These are phyloP conservation scores for Nerophis ophidion DNA, from an alignment of 2,113 vertebrate species.

Conservation along the genomic window DNA sequence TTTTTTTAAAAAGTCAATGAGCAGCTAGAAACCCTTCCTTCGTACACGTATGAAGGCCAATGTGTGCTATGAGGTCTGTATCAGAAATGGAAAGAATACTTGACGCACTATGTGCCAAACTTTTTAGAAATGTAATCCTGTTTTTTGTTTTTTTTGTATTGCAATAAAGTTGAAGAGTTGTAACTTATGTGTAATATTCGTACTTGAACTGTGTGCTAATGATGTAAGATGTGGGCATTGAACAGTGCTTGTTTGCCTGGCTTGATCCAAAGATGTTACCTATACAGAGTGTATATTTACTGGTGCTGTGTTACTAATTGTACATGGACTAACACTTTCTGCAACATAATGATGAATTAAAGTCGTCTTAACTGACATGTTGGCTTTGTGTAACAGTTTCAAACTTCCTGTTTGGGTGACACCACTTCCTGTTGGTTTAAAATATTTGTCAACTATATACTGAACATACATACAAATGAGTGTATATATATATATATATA, in stretches of 20 bases:
- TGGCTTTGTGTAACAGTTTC: neutral
- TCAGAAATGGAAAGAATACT: constrained; percentile 79
- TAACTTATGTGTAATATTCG: constrained; percentile 71
- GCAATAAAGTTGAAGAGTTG: constrained; percentile 62
- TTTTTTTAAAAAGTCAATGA: constrained; percentile 38
- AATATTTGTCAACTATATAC: too few relatives aligned
- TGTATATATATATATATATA: too few relatives aligned
- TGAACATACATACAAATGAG: too few relatives aligned
- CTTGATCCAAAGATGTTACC: constrained; percentile 72
- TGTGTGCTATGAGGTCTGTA: constrained; percentile 83
- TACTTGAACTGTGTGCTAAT: constrained; percentile 73
- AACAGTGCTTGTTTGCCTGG: constrained; percentile 57
- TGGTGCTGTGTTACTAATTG: constrained; percentile 68
- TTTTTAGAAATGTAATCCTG: constrained; percentile 64
- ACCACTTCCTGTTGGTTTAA: neutral
- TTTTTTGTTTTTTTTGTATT: constrained; percentile 38
- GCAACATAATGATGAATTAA: constrained; percentile 61
- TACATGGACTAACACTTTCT: constrained; percentile 64
- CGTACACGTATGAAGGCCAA: constrained; percentile 50
- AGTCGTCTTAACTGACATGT: constrained; percentile 21
- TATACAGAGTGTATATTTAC: constrained; percentile 35
- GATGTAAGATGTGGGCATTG: constrained; percentile 54
- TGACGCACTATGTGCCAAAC: constrained; percentile 88
- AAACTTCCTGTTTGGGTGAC: neutral
- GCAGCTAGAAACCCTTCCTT: constrained; percentile 71